Base-by-base conservation (phyloP, 2,888 invertebrate species). In the Cephus sareptanus region DNA sequence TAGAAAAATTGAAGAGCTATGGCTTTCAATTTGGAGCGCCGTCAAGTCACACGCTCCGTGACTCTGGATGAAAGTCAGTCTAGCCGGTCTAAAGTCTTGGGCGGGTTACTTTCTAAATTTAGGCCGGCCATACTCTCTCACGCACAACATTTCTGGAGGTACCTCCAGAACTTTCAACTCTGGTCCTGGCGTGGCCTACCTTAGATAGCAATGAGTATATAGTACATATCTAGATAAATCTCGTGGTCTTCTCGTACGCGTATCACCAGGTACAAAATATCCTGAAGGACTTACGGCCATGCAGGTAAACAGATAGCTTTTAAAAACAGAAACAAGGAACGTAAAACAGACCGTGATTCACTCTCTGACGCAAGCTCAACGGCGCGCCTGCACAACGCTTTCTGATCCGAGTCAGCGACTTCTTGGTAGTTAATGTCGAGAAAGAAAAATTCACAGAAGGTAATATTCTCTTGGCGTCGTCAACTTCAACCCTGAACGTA, bases 71-170 rank as follows among this genome's bases (percentile, higher is more conserved):
- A 87, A 86, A 86, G 86, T 85, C 80, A 33, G 71, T 85, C 84
- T 83, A 84, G 84, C 83, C 79, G 33, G 79, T 30, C 75, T 81
- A 81, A 82, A 84, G 83, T 71, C 56, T 80, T 81, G 82, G 81
- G 81, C 84, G 81, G 82, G 81, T 82, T 83, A 87, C 88, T 88
- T 89, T 89, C 89, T 89, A 89, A 89, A 88, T 88, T 89, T 89
- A 88, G 87, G 87, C 84, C 83, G 81, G 23, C 56, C 56, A 9
- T 56, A 23, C 23, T 34, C 79, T 84, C 88, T 87, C 87, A 84
- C 87, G 83, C 80, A 82, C 85, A 83, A 83, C 85, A 83, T 83
- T 86, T 82, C 80, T 82, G 78, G 76, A 79, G 78, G 77, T 78
- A 79, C 70, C 33, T 71, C 71, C 71, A 71, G 31, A 71, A 34